Conservation (phyloP, 37 sponge, comb jelly and placozoan genomes). For the Ephydatia muelleri region DNA sequence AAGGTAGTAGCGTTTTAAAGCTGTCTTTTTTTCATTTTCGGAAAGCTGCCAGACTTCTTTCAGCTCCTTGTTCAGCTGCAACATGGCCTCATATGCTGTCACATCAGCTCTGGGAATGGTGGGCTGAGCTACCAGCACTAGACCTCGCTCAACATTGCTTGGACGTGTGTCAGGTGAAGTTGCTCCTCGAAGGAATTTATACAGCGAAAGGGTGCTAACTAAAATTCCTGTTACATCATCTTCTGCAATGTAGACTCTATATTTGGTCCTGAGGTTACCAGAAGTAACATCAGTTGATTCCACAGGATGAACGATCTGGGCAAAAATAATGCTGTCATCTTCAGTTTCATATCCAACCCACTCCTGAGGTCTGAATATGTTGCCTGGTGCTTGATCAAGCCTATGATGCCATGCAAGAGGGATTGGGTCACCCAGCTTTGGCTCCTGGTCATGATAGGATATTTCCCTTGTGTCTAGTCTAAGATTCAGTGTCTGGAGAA, state of each 20-base stretch:
- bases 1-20: slow-evolving; percentile 37
- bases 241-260: slow-evolving; percentile 4
- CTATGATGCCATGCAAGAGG: slow-evolving; percentile 17
- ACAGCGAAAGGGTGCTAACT: slow-evolving; percentile 42
- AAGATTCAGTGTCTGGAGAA: not conserved
- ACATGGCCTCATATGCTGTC: not conserved
- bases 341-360: slow-evolving; percentile 47
- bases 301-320: slow-evolving; percentile 31
- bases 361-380: slow-evolving; percentile 52
- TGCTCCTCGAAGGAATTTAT: slow-evolving; percentile 45
- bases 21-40: slow-evolving; percentile 23
- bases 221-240: slow-evolving; percentile 31
- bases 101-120: not conserved
- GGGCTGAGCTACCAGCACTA: not conserved
- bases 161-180: not conserved
- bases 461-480: not conserved
- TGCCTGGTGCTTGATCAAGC: slow-evolving; percentile 23
- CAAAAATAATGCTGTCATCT: slow-evolving; percentile 34
- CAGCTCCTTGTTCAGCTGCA: slow-evolving; percentile 16
- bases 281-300: not conserved
- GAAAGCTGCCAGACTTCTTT: slow-evolving; percentile 42
- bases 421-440: slow-evolving; percentile 20
- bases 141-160: not conserved
- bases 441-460: not conserved
- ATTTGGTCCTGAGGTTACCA: not conserved